Evolutionary conservation across 1,140 invertebrate genomes (phyloP), one percentile per base, ranked within the genome.

Genomic region (Drosophila aff.): DNA sequence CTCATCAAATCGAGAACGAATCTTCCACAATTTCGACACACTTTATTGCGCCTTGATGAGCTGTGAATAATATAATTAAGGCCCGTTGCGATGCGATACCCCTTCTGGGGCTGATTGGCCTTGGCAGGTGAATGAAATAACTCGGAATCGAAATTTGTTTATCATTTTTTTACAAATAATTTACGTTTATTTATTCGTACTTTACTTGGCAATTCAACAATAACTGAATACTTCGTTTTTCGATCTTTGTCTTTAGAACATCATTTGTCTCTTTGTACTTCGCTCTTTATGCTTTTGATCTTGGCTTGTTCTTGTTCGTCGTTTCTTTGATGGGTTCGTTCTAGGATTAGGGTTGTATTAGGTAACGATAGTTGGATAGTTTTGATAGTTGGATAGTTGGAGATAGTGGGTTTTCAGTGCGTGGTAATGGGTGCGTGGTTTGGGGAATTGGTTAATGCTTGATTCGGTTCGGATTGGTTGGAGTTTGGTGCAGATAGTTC

Each of bases 191-290:
- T 89, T 89, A 78, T 76, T 83, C 75, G 73, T 74, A 69, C 55
- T 81, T 87, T 87, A 79, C 66, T 63, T 52, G 59, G 64, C 73
- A 76, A 78, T 78, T 89, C 83, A 87, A 87, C 84, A 87, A 84
- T 87, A 89, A 84, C 84, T 87, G 69, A 80, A 79, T 80, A 80
- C 62, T 80, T 80, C 31, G 62, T 68, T 74, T 67, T 74, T 59
- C 65, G 76, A 72, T 64, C 75, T 79, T 58, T 66, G 59, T 76
- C 74, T 75, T 65, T 67, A 78, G 75, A 89, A 79, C 85, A 81
- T 90, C 85, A 90, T 89, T 90, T 89, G 85, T 89, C 85, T 89
- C 85, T 89, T 89, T 89, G 85, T 89, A 89, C 85, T 89, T 82
- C 69, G 76, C 76, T 79, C 76, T 90, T 82, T 79, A 69, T 89